A percentile compares a stretch with the other conserved stretches of the same genome.
These are phyloP conservation scores for Tribolium freemani DNA, from an alignment of 2,888 invertebrate genomes.

Conservation along the genomic window DNA sequence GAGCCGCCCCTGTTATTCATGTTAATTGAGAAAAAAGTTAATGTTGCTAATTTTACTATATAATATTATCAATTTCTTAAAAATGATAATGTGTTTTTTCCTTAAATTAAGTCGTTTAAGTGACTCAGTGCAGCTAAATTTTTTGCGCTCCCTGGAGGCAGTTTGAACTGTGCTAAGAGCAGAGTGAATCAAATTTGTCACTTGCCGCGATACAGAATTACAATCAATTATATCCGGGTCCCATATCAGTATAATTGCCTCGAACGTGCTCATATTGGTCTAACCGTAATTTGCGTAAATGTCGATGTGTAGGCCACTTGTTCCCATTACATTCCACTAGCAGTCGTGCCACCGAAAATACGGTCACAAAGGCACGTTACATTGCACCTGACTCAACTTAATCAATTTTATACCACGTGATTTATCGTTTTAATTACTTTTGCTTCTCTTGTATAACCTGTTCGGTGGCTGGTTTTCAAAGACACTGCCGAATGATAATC, in stretches of 20 bases:
- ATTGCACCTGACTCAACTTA: conserved; percentile 1
- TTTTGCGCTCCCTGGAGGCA: background rate
- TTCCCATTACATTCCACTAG: background rate
- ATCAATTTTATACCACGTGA: background rate
- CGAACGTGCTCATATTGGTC: background rate
- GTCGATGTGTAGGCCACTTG: background rate
- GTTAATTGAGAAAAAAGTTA: no score
- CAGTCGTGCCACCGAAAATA: background rate
- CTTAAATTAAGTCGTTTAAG: no score
- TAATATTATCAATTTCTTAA: no score
- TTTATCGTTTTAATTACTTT: background rate
- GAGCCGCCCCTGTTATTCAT: no score
- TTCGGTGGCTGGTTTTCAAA: background rate
- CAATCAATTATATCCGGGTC: background rate
- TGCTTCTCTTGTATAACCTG: background rate
- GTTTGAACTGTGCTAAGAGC: background rate
- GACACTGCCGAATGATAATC: background rate
- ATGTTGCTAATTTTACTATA: no score
- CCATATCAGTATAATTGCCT: background rate
- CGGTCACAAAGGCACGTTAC: background rate
- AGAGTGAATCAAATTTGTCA: background rate
- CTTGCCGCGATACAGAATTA: background rate
- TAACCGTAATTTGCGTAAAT: conserved; percentile 3
- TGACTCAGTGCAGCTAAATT: no score
- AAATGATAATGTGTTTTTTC: no score